A percentile compares a stretch with the other conserved stretches of the same genome.
Evolutionary conservation across 2,888 invertebrate genomes (phyloP).

Genomic region (Volucella zonaria): DNA sequence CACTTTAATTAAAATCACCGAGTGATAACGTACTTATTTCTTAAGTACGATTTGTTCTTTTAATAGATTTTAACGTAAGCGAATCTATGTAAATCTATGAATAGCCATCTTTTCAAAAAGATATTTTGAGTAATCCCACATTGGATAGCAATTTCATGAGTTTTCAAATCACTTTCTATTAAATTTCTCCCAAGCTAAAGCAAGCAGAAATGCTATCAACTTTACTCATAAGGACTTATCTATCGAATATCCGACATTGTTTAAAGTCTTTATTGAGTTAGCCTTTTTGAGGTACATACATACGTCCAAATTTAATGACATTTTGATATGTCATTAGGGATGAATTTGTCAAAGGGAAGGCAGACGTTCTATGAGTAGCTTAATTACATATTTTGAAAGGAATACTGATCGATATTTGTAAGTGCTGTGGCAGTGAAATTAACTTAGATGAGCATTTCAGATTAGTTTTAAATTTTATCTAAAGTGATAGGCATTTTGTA

Average conservation of each 20-base stretch:
- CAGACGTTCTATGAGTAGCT: slow-evolving; percentile 8
- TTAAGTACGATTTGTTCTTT: no score
- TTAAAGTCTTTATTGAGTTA: slow-evolving; percentile 10
- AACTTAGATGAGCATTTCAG: no score
- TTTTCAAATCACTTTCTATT: slow-evolving; percentile 1
- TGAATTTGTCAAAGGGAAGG: slow-evolving; percentile 10
- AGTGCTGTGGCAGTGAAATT: no score
- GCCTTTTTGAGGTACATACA: slow-evolving; percentile 1
- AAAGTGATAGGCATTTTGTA: no score
- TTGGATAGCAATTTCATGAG: not conserved
- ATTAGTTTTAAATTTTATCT: no score
- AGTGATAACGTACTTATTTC: no score
- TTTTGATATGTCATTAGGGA: slow-evolving; percentile 37
- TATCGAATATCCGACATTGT: not conserved
- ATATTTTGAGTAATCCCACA: not conserved
- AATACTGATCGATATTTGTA: not conserved
- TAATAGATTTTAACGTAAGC: no score
- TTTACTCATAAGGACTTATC: not conserved
- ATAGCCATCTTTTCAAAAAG: no score
- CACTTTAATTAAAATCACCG: no score
- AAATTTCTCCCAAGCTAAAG: not conserved
- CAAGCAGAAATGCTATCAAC: not conserved
- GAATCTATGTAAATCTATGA: no score
- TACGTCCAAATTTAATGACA: slow-evolving; percentile 31
- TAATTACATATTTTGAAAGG: not conserved